phyloP scores from a whole-genome alignment of 2,113 vertebrate genomes.

The Donacobius atricapilla region DNA sequence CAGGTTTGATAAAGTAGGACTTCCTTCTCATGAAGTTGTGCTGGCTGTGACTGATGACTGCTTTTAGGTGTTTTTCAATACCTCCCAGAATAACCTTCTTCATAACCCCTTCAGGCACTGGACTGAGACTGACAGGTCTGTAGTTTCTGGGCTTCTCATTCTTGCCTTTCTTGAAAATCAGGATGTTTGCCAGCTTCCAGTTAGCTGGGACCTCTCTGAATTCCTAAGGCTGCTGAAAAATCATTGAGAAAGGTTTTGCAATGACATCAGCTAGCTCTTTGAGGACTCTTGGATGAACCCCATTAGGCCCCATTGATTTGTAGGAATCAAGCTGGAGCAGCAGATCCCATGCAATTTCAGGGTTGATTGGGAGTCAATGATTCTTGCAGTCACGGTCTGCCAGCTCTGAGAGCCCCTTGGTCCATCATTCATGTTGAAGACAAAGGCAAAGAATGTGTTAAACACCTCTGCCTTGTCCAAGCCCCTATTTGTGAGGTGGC shows the following conservation, averaged over 20 bases:
- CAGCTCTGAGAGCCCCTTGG: neutral
- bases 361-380: neutral
- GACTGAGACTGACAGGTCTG: neutral
- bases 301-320: neutral
- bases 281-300: neutral
- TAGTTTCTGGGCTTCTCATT: neutral
- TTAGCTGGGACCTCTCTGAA: neutral
- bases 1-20: neutral
- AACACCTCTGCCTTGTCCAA: neutral
- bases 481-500: neutral
- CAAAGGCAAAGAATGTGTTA: neutral
- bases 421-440: neutral
- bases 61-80: neutral
- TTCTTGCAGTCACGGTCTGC: neutral
- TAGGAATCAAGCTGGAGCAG: neutral
- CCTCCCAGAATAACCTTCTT: neutral
- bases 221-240: neutral
- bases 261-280: neutral
- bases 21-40: neutral
- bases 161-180: neutral
- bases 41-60: accelerated
- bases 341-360: neutral
- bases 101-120: neutral
- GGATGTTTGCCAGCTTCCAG: neutral
- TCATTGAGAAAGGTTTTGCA: neutral